Evolutionary conservation across 2,797 vertebrate genomes (phyloP).

Genomic region (Pseudochirops cupreus): DNA sequence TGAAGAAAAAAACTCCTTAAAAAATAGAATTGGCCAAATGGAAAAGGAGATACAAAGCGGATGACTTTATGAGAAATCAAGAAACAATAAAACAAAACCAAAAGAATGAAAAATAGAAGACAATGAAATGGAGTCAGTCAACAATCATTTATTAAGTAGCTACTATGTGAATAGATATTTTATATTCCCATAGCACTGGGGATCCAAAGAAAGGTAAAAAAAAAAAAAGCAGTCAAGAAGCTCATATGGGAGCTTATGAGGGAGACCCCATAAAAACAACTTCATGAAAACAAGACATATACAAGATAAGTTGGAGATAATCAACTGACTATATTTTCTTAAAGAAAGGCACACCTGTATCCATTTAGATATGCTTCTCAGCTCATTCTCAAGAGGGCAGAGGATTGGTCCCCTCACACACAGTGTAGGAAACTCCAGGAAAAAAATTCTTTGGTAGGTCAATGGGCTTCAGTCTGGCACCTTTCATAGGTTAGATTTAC

Average conservation of each 20-base stretch:
- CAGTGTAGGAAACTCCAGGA: not conserved
- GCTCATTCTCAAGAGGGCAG: constrained; percentile 14
- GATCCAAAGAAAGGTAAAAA: not conserved
- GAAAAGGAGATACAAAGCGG: no score
- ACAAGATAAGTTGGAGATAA: not conserved
- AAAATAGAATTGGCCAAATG: no score
- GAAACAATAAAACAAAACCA: no score
- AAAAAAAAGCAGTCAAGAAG: not conserved
- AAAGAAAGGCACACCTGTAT: not conserved
- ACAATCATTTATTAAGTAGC: not conserved
- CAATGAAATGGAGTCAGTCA: not conserved
- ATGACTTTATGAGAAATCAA: no score
- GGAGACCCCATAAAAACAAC: not conserved
- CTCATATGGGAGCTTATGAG: not conserved
- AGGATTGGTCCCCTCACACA: not conserved
- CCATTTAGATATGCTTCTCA: not conserved
- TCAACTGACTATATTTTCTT: not conserved
- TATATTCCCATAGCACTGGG: not conserved
- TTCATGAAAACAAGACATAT: not conserved
- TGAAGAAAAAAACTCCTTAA: no score
- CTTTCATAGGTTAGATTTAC: not conserved
- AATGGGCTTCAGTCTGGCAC: not conserved
- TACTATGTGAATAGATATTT: not conserved
- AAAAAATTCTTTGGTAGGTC: not conserved
- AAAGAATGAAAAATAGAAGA: no score